Percentiles rank a stretch among this genome's conserved stretches.
phyloP scores from a whole-genome alignment of 2,113 vertebrate species.

The Anoplopoma fimbria region DNA sequence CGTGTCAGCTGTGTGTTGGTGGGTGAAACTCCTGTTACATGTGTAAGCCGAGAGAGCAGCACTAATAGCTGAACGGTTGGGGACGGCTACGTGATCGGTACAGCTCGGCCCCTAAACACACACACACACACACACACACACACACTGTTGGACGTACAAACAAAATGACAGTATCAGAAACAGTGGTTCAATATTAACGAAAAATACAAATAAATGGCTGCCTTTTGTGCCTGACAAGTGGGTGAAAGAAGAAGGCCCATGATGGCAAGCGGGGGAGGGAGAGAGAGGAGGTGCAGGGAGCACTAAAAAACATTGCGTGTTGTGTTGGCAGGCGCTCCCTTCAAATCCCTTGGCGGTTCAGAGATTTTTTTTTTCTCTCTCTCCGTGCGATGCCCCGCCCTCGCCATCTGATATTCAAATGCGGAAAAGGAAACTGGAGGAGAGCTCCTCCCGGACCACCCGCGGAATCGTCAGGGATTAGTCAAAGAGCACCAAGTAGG shows the following conservation, averaged over 20 bases:
- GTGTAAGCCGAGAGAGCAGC: slow-evolving; percentile 65
- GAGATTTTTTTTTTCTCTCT: slow-evolving; percentile 57
- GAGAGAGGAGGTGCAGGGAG: slow-evolving; percentile 43
- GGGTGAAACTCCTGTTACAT: slow-evolving; percentile 68
- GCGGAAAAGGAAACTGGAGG: slow-evolving; percentile 72
- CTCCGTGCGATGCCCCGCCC: slow-evolving; percentile 66
- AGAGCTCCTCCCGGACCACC: slow-evolving; percentile 83
- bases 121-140: background rate
- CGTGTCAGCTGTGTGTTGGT: slow-evolving; percentile 69
- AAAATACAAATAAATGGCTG: slow-evolving; percentile 11
- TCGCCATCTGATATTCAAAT: slow-evolving; percentile 86
- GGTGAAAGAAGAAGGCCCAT: slow-evolving; percentile 46
- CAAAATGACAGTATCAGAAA: slow-evolving; percentile 51
- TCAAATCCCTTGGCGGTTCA: slow-evolving; percentile 79
- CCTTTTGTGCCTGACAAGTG: slow-evolving; percentile 65
- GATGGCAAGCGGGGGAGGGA: slow-evolving; percentile 18
- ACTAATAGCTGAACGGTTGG: slow-evolving; percentile 38
- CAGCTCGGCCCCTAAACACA: slow-evolving; percentile 1
- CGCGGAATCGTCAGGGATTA: slow-evolving; percentile 81
- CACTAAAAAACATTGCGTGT: slow-evolving; percentile 71
- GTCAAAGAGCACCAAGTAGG: slow-evolving; percentile 86
- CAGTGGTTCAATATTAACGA: slow-evolving; percentile 55
- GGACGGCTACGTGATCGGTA: slow-evolving; percentile 40
- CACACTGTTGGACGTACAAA: background rate
- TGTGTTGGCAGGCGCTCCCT: slow-evolving; percentile 76